Evolutionary conservation across 2,797 vertebrate genomes (phyloP).

Genomic region (Antrozous pallidus): DNA sequence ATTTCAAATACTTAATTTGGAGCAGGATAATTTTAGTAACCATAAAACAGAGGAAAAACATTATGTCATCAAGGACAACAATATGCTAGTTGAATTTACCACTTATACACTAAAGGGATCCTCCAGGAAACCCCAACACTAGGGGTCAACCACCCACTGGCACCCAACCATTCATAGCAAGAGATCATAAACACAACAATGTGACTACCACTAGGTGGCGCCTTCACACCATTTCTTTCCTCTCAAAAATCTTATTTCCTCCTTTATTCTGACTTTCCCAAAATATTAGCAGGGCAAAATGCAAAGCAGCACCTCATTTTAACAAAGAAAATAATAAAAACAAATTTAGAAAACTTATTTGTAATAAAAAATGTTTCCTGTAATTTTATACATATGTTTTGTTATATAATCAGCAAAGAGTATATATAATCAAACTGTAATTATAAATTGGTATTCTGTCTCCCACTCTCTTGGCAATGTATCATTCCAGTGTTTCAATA

Average conservation of each 20-base stretch:
- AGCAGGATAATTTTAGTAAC: background rate
- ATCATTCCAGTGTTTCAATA: background rate
- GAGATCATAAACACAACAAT: background rate
- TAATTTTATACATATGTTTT: background rate
- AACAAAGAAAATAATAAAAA: background rate
- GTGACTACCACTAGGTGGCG: conserved; percentile 68
- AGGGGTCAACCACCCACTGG: background rate
- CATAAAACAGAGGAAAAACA: background rate
- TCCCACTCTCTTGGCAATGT: background rate
- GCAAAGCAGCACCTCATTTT: background rate
- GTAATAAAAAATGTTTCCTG: background rate
- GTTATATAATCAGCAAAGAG: background rate
- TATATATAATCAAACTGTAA: background rate
- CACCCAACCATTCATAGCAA: background rate
- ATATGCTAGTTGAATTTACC: background rate
- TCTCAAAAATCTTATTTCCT: background rate
- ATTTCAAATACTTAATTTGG: conserved; percentile 35
- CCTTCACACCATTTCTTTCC: background rate
- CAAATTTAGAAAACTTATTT: background rate
- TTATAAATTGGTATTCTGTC: background rate
- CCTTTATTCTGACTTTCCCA: background rate
- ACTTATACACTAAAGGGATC: background rate
- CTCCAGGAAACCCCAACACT: background rate
- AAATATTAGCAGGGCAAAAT: background rate
- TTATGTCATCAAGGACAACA: background rate